These are phyloP conservation scores for Chrysina gloriosa DNA, from an alignment of 2,888 invertebrate species.

Conservation along the genomic window DNA sequence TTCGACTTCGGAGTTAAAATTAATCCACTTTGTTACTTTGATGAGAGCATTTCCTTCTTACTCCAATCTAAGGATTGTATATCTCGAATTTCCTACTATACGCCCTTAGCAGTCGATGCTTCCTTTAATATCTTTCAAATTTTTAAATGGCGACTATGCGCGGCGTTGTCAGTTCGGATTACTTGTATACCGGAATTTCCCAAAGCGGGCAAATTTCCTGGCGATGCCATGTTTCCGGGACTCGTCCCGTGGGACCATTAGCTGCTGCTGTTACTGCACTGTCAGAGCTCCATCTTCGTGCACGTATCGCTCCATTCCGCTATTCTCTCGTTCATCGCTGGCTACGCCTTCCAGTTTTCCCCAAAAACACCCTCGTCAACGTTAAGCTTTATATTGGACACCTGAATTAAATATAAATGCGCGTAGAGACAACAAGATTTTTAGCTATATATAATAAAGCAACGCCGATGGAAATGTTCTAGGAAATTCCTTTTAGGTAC, in stretches of 20 bases:
- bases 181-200: slow-evolving; percentile 54
- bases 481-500: neutral
- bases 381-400: slow-evolving; percentile 35
- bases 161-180: slow-evolving; percentile 49
- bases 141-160: slow-evolving; percentile 49
- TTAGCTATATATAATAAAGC: slow-evolving; percentile 9
- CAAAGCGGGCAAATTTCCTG: slow-evolving; percentile 52
- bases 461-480: slow-evolving; percentile 10
- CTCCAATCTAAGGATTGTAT: neutral
- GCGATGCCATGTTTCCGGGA: slow-evolving; percentile 52
- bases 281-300: slow-evolving; percentile 39
- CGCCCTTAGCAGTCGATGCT: neutral
- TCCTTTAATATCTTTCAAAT: slow-evolving; percentile 35
- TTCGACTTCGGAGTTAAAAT: too few species aligned
- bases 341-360: neutral
- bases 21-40: too few species aligned
- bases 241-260: slow-evolving; percentile 54
- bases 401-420: slow-evolving; percentile 38
- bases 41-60: neutral
- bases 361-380: slow-evolving; percentile 26
- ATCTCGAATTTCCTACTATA: neutral
- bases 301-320: neutral
- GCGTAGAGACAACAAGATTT: slow-evolving; percentile 26
- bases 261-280: slow-evolving; percentile 48
- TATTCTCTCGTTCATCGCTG: neutral